Evolutionary conservation across 2,888 invertebrate species (phyloP).

Genomic region (Ichneumoninae sp.): DNA sequence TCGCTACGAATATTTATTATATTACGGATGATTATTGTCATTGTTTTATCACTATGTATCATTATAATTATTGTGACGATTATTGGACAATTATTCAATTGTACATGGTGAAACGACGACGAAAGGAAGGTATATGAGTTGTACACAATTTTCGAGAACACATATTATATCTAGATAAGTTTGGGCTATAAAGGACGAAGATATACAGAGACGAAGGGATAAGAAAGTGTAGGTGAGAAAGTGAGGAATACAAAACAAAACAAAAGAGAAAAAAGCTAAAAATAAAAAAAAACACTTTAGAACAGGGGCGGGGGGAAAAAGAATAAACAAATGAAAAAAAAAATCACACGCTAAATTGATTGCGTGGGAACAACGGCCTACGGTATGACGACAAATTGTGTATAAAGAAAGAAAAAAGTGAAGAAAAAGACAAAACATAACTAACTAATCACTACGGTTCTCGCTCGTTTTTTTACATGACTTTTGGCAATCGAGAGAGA

Average conservation of each 20-base stretch:
- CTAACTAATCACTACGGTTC: slow-evolving; percentile 62
- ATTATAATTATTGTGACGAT: slow-evolving; percentile 80
- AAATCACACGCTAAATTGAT: slow-evolving; percentile 82
- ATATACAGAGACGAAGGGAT: slow-evolving; percentile 66
- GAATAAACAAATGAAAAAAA: slow-evolving; percentile 72
- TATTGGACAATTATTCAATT: slow-evolving; percentile 80
- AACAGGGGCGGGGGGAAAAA: slow-evolving; percentile 59
- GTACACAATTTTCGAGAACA: slow-evolving; percentile 83
- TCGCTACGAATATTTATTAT: slow-evolving; percentile 73
- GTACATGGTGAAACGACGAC: slow-evolving; percentile 79
- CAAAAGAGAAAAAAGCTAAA: slow-evolving; percentile 70
- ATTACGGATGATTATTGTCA: slow-evolving; percentile 71
- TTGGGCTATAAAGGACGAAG: slow-evolving; percentile 75
- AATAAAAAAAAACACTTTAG: slow-evolving; percentile 68
- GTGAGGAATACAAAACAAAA: slow-evolving; percentile 33
- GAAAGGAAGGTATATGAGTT: slow-evolving; percentile 80
- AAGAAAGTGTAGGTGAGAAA: slow-evolving; percentile 67
- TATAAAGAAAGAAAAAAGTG: slow-evolving; percentile 65
- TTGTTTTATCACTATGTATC: slow-evolving; percentile 71
- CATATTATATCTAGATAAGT: slow-evolving; percentile 79
- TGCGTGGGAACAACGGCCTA: slow-evolving; percentile 81
- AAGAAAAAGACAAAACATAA: slow-evolving; percentile 53
- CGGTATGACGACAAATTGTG: slow-evolving; percentile 75
- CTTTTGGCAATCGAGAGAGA: slow-evolving; percentile 67
- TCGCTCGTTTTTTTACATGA: slow-evolving; percentile 67